Base-by-base conservation (phyloP, 1,140 invertebrate species). In the Psix sp. region DNA sequence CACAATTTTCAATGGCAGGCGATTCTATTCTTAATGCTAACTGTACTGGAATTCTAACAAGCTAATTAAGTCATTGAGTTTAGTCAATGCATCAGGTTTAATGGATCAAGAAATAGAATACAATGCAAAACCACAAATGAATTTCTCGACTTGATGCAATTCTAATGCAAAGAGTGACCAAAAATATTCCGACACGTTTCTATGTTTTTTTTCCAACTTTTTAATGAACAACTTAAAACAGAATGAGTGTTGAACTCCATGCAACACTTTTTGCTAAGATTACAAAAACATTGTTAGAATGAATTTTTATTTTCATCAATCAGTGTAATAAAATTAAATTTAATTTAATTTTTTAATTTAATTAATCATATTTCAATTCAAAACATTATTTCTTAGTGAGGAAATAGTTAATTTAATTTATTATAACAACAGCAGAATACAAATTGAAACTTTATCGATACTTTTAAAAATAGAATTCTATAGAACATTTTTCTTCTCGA, bases 51-150 rank as follows among this genome's bases (percentile, higher is more conserved):
- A 20, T 49, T 40, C 33, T 10, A 20, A n/a, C 15, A 16, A 40
- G 17, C 31, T 49, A 49, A 59, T 59, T 45, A 45, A 31, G 52
- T 45, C 40, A 45, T 57, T 38, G 11, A 11, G 29, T 57, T 57
- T 45, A 59, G 36, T 46, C 31, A 29, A 39, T 46, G 17, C 33
- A 38, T 57, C 42, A 57, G 20, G 46, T 57, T 59, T 59, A 31
- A 59, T 48, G 35, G 33, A 46, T 43, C 15, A 43, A 43, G 10
- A 15, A 14, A 14, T 9, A 10, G 7, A 35, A 1, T 45, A 35
- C 11, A 21, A 26, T 3, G 4, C 13, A 29, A 45, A 2, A 33
- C 15, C 5, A 16, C 36, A 43, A 56, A 42, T 56, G 17, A 16
- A 56, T 14, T 56, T 56, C 18, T 5, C 10, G 5, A 36, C n/a